phyloP scores from a whole-genome alignment of 2,888 invertebrate species.

The Adineta ricciae region DNA sequence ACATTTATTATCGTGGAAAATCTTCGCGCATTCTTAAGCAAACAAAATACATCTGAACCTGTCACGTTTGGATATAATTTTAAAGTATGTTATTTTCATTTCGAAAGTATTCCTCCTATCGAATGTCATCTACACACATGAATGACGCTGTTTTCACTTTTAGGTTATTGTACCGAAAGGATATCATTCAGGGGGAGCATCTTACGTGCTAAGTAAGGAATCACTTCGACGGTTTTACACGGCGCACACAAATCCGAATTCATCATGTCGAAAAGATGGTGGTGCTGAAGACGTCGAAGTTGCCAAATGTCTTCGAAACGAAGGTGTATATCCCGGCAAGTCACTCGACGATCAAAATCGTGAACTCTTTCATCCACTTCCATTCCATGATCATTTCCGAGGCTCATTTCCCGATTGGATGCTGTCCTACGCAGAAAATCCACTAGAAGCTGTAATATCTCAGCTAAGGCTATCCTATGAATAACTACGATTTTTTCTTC shows the following conservation, averaged over 20 bases:
- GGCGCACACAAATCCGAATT: background rate
- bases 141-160: too few species aligned
- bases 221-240: slow-evolving; percentile 17
- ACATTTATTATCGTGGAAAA: slow-evolving; percentile 29
- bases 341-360: slow-evolving; percentile 23
- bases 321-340: slow-evolving; percentile 1
- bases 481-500: background rate
- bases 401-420: slow-evolving; percentile 31
- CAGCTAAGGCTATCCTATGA: too few species aligned
- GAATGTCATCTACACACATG: too few species aligned
- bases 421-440: slow-evolving; percentile 20
- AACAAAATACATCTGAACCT: slow-evolving; percentile 24
- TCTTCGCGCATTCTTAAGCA: slow-evolving; percentile 23
- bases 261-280: slow-evolving; percentile 19
- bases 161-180: slow-evolving; percentile 6
- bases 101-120: too few species aligned
- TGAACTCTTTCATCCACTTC: slow-evolving; percentile 29
- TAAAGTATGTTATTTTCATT: background rate
- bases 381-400: slow-evolving; percentile 17
- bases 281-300: slow-evolving; percentile 31
- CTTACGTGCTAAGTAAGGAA: slow-evolving; percentile 27
- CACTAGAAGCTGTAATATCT: slow-evolving; percentile 24
- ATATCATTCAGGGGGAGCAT: slow-evolving; percentile 31
- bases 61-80: slow-evolving; percentile 33
- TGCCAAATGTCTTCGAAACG: slow-evolving; percentile 21